A percentile compares a stretch with the other conserved stretches of the same genome.
phyloP scores from a whole-genome alignment of 2,888 invertebrate genomes.

The Synanthedon formicaeformis region DNA sequence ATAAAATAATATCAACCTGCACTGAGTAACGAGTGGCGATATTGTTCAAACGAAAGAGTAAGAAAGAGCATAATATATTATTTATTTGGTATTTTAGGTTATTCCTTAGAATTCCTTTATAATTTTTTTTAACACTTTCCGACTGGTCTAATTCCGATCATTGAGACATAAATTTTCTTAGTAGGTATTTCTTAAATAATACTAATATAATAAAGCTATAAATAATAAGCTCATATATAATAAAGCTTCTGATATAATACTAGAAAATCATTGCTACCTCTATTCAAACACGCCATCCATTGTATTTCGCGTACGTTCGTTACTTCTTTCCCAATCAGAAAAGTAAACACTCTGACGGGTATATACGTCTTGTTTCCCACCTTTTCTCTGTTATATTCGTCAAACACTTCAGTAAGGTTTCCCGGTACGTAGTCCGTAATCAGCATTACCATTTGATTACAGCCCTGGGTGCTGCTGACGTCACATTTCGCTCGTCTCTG shows the following conservation, averaged over 20 bases:
- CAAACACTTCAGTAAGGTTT: constrained; percentile 87
- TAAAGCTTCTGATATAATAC: background rate
- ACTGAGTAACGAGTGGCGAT: no score
- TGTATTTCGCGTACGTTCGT: constrained; percentile 89
- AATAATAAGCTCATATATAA: no score
- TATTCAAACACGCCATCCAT: constrained; percentile 95
- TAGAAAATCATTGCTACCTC: constrained; percentile 68
- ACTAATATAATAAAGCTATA: no score
- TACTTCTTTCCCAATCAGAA: constrained; percentile 93
- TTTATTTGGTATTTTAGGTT: no score
- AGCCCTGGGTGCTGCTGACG: constrained; percentile 68
- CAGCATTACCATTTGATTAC: constrained; percentile 97
- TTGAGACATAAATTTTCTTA: background rate
- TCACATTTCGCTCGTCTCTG: constrained; percentile 42
- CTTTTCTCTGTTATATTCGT: constrained; percentile 79
- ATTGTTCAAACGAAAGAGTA: no score
- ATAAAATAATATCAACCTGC: no score
- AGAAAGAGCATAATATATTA: no score
- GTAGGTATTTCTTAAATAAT: no score
- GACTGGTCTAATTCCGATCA: no score
- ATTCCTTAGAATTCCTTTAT: no score
- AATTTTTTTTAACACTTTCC: no score
- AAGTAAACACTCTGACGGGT: constrained; percentile 94
- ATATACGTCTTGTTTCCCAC: constrained; percentile 73
- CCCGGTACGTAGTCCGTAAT: constrained; percentile 95